These are phyloP conservation scores for Arenaria interpres DNA, from an alignment of 2,113 vertebrate genomes.

Conservation along the genomic window DNA sequence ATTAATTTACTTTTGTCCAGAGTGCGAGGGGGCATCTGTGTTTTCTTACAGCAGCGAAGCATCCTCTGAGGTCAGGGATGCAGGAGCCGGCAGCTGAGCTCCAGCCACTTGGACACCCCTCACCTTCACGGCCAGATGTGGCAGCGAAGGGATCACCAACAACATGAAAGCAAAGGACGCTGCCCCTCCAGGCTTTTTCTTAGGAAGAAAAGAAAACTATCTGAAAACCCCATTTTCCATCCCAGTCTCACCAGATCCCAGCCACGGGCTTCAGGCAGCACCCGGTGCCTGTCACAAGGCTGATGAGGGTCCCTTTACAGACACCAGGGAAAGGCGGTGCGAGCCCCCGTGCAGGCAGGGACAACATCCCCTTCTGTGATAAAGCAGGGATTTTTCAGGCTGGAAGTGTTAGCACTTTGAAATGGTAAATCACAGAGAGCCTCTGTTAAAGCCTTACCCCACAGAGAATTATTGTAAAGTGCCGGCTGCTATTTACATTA, in stretches of 20 bases:
- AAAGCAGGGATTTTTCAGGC: background rate
- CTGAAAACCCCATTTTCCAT: no score
- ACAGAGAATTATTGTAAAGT: background rate
- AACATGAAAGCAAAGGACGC: background rate
- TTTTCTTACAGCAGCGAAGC: background rate
- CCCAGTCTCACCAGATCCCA: background rate
- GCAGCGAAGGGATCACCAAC: rapidly evolving
- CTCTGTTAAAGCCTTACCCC: background rate
- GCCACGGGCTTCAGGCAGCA: background rate
- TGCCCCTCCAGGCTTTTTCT: no score
- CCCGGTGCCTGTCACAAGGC: rapidly evolving
- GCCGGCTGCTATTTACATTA: background rate
- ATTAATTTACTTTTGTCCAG: background rate
- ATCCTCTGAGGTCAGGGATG: background rate
- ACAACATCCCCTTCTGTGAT: background rate
- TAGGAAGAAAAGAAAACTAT: background rate
- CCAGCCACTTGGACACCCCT: background rate
- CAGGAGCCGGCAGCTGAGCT: background rate
- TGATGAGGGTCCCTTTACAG: background rate
- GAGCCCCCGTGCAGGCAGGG: background rate
- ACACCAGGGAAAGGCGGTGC: background rate
- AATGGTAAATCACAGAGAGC: background rate
- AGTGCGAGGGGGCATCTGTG: background rate
- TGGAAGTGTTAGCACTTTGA: slow-evolving; percentile 29
- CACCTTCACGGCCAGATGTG: background rate